Percentiles rank a stretch among this genome's conserved stretches.
Conservation (phyloP, 2,797 vertebrate genomes). For the Monodelphis domestica region DNA sequence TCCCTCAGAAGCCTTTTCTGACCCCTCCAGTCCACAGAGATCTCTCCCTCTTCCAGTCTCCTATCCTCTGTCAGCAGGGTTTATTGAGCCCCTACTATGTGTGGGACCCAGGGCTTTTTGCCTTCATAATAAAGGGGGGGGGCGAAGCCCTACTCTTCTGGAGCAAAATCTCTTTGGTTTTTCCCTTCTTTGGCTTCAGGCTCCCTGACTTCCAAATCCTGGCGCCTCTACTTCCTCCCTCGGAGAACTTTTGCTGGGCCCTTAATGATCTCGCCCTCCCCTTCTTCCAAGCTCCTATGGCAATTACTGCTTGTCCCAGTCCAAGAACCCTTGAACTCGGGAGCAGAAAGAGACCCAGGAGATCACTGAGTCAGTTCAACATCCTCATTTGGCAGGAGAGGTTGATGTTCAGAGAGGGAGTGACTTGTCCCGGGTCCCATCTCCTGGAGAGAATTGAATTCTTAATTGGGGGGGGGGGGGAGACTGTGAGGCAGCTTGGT, state of each 20-base stretch:
- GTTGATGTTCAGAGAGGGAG: background rate
- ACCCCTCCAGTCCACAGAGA: background rate
- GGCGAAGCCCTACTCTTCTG: rapidly evolving
- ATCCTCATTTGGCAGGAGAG: background rate
- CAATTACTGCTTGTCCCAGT: background rate
- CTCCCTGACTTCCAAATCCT: background rate
- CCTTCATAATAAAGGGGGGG: background rate
- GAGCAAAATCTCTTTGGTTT: background rate
- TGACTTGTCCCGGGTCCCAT: background rate
- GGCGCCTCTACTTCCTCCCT: background rate
- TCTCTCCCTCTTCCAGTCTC: background rate
- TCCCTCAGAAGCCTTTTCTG: background rate
- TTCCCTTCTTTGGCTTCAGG: background rate
- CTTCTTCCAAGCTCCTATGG: background rate
- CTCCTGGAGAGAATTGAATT: background rate
- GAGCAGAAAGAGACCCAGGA: background rate
- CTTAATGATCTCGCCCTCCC: background rate
- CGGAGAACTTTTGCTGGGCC: background rate
- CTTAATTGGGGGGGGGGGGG: background rate
- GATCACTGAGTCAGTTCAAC: background rate
- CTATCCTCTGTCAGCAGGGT: background rate
- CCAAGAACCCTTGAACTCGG: background rate
- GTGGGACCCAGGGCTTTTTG: background rate
- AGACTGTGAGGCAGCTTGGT: background rate
- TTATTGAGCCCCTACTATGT: background rate